phyloP scores from a whole-genome alignment of 2,797 vertebrate genomes.

The Erpetoichthys calabaricus region DNA sequence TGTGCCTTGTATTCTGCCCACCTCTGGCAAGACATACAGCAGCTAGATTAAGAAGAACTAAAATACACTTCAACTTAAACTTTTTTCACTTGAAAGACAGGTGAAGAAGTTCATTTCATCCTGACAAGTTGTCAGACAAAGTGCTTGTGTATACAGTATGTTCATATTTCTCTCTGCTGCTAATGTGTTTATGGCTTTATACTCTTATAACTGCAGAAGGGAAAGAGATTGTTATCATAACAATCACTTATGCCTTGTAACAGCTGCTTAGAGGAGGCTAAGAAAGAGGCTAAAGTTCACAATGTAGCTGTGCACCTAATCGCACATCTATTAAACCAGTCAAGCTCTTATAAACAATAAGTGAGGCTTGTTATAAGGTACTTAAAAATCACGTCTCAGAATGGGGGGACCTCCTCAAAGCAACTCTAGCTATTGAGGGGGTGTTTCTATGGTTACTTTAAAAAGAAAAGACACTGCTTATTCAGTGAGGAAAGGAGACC shows the following conservation, averaged over 20 bases:
- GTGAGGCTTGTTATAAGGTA: slow-evolving; percentile 5
- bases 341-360: slow-evolving; percentile 16
- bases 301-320: slow-evolving; percentile 7
- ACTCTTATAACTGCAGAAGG: too few species aligned
- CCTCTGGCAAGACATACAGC: too few species aligned
- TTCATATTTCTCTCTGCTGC: too few species aligned
- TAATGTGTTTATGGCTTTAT: too few species aligned
- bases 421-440: slow-evolving; percentile 6
- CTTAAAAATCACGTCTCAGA: slow-evolving; percentile 3
- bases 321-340: slow-evolving; percentile 3
- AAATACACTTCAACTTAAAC: too few species aligned
- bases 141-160: too few species aligned
- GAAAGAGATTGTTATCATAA: slow-evolving; percentile 4
- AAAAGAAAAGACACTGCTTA: slow-evolving; percentile 11
- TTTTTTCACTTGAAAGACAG: too few species aligned
- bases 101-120: too few species aligned
- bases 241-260: slow-evolving; percentile 1
- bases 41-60: too few species aligned
- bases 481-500: slow-evolving; percentile 4
- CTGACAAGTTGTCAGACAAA: too few species aligned
- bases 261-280: slow-evolving; percentile 1
- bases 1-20: too few species aligned
- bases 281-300: slow-evolving; percentile 1
- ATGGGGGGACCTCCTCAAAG: not conserved
- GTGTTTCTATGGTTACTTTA: slow-evolving; percentile 13